phyloP scores from a whole-genome alignment of 2,888 invertebrate genomes.

The Cataglyphis cursor region DNA sequence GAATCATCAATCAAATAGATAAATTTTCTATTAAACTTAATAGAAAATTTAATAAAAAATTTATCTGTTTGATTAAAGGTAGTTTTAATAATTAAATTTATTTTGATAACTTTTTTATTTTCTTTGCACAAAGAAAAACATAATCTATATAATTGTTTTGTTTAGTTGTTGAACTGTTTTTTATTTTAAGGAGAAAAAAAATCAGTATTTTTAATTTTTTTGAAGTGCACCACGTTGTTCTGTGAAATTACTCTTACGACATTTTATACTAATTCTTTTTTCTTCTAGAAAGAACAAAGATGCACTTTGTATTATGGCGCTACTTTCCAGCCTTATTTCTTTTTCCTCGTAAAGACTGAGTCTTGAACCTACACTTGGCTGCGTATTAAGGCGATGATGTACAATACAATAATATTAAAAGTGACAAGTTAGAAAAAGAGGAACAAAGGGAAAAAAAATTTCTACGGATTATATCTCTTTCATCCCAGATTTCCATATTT shows the following conservation, averaged over 20 bases:
- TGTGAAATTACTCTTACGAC: constrained; percentile 4
- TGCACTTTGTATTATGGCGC: not conserved
- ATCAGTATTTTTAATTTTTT: constrained; percentile 18
- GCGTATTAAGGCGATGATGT: constrained; percentile 34
- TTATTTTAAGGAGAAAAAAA: not conserved
- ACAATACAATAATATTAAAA: constrained; percentile 18
- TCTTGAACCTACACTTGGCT: constrained; percentile 2
- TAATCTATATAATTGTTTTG: not conserved
- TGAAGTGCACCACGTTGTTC: not conserved
- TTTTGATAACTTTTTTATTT: not conserved
- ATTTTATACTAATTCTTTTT: not conserved
- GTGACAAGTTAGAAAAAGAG: not conserved
- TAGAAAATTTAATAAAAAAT: too few relatives aligned
- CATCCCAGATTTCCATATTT: constrained; percentile 25
- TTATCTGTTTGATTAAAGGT: too few relatives aligned
- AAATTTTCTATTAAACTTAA: not conserved
- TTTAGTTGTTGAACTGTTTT: not conserved
- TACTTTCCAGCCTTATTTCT: constrained; percentile 3
- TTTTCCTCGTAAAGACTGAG: not conserved
- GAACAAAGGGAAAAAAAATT: not conserved
- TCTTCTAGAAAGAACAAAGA: not conserved
- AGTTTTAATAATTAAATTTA: too few relatives aligned
- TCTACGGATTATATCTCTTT: not conserved
- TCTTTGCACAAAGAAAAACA: not conserved
- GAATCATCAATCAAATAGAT: not conserved